Evolutionary conservation across 2,888 invertebrate species (phyloP).

Genomic region (Anagyrus pseudococci): DNA sequence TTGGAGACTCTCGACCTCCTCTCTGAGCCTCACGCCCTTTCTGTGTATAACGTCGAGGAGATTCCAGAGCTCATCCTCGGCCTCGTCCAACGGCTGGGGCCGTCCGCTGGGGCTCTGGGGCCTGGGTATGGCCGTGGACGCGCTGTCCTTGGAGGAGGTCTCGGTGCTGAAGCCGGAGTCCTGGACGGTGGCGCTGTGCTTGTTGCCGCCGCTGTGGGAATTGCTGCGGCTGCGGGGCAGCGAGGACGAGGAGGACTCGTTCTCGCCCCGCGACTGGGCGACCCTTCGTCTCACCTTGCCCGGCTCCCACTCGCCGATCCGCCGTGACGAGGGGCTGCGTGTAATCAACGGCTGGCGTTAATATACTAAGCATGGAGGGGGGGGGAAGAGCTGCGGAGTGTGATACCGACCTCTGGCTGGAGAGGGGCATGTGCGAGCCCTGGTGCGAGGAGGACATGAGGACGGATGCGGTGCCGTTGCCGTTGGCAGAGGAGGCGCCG

Average conservation of each 20-base stretch:
- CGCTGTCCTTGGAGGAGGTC: conserved; percentile 81
- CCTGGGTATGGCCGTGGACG: conserved; percentile 67
- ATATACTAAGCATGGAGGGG: no score
- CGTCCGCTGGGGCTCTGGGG: conserved; percentile 55
- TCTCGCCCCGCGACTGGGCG: conserved; percentile 39
- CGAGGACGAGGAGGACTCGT: conserved; percentile 57
- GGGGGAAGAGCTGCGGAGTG: no score
- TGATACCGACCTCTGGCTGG: conserved; percentile 52
- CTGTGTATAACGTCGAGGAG: conserved; percentile 86
- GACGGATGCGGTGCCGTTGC: conserved; percentile 59
- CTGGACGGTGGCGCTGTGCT: conserved; percentile 72
- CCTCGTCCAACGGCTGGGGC: conserved; percentile 61
- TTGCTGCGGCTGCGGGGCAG: conserved; percentile 71
- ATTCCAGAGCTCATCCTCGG: conserved; percentile 85
- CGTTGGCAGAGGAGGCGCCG: conserved; percentile 28
- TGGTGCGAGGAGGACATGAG: conserved; percentile 65
- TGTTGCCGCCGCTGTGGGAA: conserved; percentile 68
- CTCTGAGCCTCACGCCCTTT: conserved; percentile 74
- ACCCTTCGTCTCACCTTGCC: conserved; percentile 75
- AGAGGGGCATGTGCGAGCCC: conserved; percentile 58
- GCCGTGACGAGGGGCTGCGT: conserved; percentile 60
- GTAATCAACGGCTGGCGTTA: no score
- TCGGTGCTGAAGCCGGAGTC: conserved; percentile 93
- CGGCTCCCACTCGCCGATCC: conserved; percentile 73
- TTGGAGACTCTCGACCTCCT: conserved; percentile 74